Evolutionary conservation across 2,113 vertebrate species (phyloP).

Genomic region (Cettia cetti): DNA sequence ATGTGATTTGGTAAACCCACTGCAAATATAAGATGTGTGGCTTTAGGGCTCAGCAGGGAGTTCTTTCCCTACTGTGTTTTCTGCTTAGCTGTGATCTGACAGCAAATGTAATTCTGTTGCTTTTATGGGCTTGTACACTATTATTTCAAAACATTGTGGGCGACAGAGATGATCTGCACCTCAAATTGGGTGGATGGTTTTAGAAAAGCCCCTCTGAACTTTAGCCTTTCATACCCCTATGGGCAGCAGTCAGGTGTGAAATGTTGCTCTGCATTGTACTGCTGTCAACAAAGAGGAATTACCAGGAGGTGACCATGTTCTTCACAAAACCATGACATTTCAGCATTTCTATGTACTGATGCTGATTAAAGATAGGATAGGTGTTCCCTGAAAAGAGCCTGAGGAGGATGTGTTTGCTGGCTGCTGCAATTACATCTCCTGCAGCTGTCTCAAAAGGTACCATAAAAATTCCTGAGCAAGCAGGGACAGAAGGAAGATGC

Average conservation of each 20-base stretch:
- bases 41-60: slow-evolving; percentile 7
- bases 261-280: background rate
- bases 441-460: background rate
- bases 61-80: background rate
- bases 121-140: background rate
- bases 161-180: background rate
- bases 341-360: background rate
- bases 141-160: background rate
- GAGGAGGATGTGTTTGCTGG: background rate
- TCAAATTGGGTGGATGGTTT: background rate
- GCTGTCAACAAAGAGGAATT: background rate
- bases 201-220: background rate
- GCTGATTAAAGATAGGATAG: background rate
- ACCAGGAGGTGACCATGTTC: background rate
- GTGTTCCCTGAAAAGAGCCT: background rate
- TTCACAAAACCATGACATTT: background rate
- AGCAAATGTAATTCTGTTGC: background rate
- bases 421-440: background rate
- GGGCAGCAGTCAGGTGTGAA: background rate
- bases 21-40: background rate
- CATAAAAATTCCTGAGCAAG: background rate
- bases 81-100: background rate
- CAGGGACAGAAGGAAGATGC: background rate
- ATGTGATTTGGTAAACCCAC: slow-evolving; percentile 25
- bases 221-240: background rate